These are phyloP conservation scores for Carcinoscorpius rotundicauda DNA, from an alignment of 1,140 invertebrate species.

Conservation along the genomic window DNA sequence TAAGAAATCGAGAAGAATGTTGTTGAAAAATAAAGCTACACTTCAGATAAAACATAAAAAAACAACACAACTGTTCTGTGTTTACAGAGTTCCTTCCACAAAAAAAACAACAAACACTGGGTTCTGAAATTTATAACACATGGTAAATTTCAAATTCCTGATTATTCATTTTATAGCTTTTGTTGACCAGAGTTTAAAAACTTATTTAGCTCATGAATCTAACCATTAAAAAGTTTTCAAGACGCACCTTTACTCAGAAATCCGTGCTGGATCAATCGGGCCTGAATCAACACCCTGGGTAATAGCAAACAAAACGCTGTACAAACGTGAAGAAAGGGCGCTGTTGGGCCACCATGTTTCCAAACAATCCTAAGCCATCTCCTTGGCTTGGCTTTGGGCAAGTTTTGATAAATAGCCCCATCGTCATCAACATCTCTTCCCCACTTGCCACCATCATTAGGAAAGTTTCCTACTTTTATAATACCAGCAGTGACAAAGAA, in stretches of 20 bases:
- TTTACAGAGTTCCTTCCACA: no score
- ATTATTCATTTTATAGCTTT: no score
- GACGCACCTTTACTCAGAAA: constrained; percentile 60
- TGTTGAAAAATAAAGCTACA: no score
- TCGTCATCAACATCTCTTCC: constrained; percentile 28
- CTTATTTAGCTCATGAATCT: no score
- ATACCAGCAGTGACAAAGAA: constrained; percentile 56
- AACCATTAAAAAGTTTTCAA: no score
- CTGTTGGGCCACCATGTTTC: constrained; percentile 65
- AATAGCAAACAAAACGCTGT: constrained; percentile 67
- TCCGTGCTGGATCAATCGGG: constrained; percentile 61
- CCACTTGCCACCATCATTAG: constrained; percentile 68
- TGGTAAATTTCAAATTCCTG: no score
- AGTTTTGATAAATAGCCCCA: constrained; percentile 7
- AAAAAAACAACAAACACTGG: no score
- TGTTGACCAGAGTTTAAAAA: no score
- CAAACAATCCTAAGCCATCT: constrained; percentile 37
- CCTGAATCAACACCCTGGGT: constrained; percentile 65
- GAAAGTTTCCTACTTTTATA: constrained; percentile 65
- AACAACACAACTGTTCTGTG: no score
- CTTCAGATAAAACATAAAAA: no score
- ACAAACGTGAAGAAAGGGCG: constrained; percentile 62
- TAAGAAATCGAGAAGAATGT: no score
- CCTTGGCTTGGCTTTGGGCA: not conserved
- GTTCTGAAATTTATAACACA: no score